phyloP scores from a whole-genome alignment of 2,113 vertebrate genomes.

The Neotoma lepida region DNA sequence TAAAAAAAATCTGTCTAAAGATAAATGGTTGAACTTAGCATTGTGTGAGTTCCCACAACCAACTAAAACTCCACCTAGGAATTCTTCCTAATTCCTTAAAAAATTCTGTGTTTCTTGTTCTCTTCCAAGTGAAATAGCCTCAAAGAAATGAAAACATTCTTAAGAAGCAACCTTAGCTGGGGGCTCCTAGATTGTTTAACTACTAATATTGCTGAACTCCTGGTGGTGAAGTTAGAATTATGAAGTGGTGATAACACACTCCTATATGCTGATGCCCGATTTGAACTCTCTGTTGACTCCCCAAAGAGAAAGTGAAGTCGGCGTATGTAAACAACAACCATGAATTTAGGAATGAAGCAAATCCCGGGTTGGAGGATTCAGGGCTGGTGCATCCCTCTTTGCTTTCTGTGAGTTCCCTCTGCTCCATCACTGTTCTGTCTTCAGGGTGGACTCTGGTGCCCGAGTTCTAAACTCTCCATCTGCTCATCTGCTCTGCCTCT shows the following conservation, averaged over 20 bases:
- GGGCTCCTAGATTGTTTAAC: constrained; percentile 53
- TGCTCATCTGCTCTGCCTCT: not conserved
- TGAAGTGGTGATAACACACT: not conserved
- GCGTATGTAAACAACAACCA: not conserved
- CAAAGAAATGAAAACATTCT: constrained; percentile 69
- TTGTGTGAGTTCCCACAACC: constrained; percentile 75
- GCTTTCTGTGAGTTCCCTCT: not conserved
- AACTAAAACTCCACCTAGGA: constrained; percentile 65
- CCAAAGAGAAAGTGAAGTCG: constrained; percentile 38
- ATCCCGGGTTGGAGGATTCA: not conserved
- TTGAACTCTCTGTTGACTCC: not conserved
- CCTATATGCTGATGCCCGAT: not conserved
- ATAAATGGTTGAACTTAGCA: constrained; percentile 63
- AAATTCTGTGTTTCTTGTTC: constrained; percentile 65
- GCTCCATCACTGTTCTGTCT: not conserved
- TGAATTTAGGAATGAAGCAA: not conserved
- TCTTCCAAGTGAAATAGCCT: constrained; percentile 74
- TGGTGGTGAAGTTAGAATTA: constrained; percentile 16
- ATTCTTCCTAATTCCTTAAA: constrained; percentile 64
- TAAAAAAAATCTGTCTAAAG: constrained; percentile 70
- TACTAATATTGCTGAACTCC: constrained; percentile 20
- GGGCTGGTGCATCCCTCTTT: accelerated
- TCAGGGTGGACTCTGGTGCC: accelerated
- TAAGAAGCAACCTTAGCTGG: constrained; percentile 50
- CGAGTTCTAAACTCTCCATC: not conserved